Base-by-base conservation (phyloP, 2,113 vertebrate species). In the Saccopteryx bilineata region DNA sequence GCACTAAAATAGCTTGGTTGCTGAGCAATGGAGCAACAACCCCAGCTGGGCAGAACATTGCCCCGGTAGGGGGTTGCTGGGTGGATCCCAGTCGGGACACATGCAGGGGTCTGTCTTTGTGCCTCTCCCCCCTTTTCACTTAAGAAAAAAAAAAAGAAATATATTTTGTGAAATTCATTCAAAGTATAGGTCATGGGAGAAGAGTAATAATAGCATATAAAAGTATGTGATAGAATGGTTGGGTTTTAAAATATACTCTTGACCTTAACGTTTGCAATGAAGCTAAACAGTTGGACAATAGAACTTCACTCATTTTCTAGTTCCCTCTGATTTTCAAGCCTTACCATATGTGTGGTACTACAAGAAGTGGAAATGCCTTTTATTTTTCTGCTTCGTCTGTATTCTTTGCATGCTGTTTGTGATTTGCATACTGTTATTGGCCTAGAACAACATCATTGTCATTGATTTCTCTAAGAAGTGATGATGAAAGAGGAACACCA, bases 141-240 rank as follows among this genome's bases (percentile, higher is more conserved):
- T 39, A 39, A 39, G 39, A 39, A 39, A 39, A 39, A 39, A 39
- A 39, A 39, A 39, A 39, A 39, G 39, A 90, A 95, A 80, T 68
- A 13, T 5, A 82, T 12, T 89, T 95, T 31, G 14, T 86, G 61
- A 94, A 68, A 91, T 79, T 87, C 50, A 94, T 82, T 92, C 65
- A 33, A 87, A 90, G 60, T 24, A 87, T 23, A 91, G 24, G 5
- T 54, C 50, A 46, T 24, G 15, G 24, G 28, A 83, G 19, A 91
- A 96, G 15, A 71, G 8, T 11, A 52, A 83, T 19, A 50, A 17
- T 28, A 54, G 28, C 18, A 39, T 61, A 52, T 14, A 48, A 31
- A 83, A 48, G 80, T 21, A 6, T 61, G 28, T 24, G 71, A 61
- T 46, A 48, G 17, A 85, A 28, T 84, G 50, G 18, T 52, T 54